Evolutionary conservation across 2,113 vertebrate species (phyloP).

Genomic region (Sapayoa aenigma): DNA sequence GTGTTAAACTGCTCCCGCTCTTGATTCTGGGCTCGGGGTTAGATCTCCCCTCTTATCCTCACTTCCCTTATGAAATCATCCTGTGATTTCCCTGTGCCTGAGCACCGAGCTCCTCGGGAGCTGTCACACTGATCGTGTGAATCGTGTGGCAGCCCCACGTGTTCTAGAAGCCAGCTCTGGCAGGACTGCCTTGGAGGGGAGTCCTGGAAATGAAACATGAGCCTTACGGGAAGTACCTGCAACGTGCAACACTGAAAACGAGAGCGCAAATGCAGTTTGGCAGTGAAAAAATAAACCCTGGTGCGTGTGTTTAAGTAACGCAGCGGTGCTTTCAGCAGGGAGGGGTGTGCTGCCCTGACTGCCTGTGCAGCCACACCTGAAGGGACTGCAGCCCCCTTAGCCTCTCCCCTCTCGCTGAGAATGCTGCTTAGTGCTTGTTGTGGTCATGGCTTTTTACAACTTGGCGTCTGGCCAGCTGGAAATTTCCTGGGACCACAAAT

Average conservation of each 20-base stretch:
- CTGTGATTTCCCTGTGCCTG: not conserved
- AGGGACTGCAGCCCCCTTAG: not conserved
- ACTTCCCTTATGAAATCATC: not conserved
- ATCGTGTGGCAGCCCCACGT: rapidly evolving
- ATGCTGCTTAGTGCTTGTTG: not conserved
- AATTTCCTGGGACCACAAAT: not conserved
- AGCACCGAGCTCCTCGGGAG: not conserved
- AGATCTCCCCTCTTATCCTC: not conserved
- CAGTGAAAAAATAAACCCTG: not conserved
- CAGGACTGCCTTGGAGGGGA: not conserved
- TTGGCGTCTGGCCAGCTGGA: not conserved
- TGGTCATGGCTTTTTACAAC: not conserved
- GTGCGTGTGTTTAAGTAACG: not conserved
- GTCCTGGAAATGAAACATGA: not conserved
- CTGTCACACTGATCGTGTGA: not conserved
- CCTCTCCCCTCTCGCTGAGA: not conserved
- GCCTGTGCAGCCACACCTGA: not conserved
- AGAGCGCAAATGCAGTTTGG: not conserved
- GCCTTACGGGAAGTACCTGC: not conserved
- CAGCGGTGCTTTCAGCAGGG: not conserved
- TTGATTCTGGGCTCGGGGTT: not conserved
- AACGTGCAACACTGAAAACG: rapidly evolving
- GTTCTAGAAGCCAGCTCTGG: not conserved
- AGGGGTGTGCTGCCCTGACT: not conserved
- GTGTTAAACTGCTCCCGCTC: not conserved